These are phyloP conservation scores for Ginglymostoma cirratum DNA, from an alignment of 2,113 vertebrate genomes.

Conservation along the genomic window DNA sequence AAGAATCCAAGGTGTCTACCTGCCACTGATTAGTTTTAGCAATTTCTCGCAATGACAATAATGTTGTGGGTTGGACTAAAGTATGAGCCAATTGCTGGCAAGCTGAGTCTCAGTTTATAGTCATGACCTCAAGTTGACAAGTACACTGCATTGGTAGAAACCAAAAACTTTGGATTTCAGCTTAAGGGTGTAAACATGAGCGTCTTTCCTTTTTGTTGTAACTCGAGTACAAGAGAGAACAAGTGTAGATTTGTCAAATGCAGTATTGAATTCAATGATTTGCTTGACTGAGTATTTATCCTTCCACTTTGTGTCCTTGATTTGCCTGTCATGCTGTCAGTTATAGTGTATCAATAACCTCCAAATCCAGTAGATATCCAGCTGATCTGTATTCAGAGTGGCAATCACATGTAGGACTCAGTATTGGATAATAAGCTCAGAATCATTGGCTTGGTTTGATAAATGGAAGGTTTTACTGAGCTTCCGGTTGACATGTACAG, in stretches of 20 bases:
- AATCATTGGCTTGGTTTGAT: background rate
- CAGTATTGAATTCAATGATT: background rate
- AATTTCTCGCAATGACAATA: background rate
- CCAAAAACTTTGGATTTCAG: background rate
- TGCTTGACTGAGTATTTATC: slow-evolving; percentile 14
- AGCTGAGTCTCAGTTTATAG: background rate
- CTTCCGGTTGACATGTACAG: background rate
- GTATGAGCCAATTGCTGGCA: background rate
- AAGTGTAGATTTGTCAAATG: slow-evolving; percentile 24
- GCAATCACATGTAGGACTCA: background rate
- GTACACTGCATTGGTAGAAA: background rate
- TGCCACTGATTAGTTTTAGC: background rate
- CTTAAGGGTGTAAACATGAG: slow-evolving; percentile 17
- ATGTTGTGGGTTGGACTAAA: background rate
- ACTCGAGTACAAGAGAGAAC: slow-evolving; percentile 1
- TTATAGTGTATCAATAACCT: background rate
- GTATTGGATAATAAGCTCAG: background rate
- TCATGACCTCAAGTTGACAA: slow-evolving; percentile 3
- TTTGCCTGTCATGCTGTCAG: background rate
- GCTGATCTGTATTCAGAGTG: slow-evolving; percentile 25
- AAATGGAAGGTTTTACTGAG: background rate
- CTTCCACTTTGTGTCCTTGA: slow-evolving; percentile 17
- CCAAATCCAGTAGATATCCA: slow-evolving; percentile 18
- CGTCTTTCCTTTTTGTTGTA: slow-evolving; percentile 6
- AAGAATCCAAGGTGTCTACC: background rate